Evolutionary conservation across 2,797 vertebrate species (phyloP).

Genomic region (Myioborus melanocephalus): DNA sequence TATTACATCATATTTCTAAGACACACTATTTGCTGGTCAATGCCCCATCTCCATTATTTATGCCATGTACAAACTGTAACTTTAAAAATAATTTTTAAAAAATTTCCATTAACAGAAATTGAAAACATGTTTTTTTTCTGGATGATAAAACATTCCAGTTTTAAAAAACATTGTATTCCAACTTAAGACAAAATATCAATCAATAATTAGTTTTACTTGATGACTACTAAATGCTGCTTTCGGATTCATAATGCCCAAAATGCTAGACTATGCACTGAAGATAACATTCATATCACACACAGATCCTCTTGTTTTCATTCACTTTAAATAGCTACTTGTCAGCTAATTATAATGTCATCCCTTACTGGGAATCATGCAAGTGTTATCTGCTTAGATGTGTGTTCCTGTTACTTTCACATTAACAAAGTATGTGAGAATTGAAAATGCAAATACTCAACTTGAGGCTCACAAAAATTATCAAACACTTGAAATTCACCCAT

Average conservation of each 20-base stretch:
- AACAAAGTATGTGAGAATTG: background rate
- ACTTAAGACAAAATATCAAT: background rate
- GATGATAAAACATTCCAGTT: background rate
- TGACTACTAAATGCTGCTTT: background rate
- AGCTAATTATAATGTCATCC: background rate
- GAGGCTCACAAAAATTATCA: background rate
- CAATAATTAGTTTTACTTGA: background rate
- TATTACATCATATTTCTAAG: background rate
- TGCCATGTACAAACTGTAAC: background rate
- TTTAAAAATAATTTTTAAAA: background rate
- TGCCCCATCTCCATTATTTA: background rate
- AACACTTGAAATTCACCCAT: background rate
- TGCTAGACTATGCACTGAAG: background rate
- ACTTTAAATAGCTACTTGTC: background rate
- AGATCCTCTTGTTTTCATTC: background rate
- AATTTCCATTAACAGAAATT: background rate
- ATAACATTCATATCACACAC: background rate
- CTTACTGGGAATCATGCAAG: background rate
- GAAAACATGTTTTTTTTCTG: background rate
- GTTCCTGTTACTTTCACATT: background rate
- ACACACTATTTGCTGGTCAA: background rate
- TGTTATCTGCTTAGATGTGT: background rate
- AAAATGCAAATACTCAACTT: background rate
- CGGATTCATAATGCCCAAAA: background rate
- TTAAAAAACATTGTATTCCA: background rate